phyloP scores from a whole-genome alignment of 2,113 vertebrate species.

The Numida meleagris region DNA sequence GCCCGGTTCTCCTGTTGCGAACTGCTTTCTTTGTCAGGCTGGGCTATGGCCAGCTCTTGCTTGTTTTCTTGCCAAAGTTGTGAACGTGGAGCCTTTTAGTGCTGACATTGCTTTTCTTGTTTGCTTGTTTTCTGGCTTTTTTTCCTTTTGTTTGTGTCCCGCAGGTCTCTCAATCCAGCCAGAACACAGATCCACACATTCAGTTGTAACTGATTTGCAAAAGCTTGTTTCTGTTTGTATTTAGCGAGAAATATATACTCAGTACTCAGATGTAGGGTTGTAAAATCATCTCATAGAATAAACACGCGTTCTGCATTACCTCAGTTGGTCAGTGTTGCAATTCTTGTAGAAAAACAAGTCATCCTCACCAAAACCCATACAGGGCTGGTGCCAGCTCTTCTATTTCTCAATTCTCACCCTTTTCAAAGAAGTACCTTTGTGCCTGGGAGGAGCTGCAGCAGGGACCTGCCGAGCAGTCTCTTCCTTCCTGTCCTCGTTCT shows the following conservation, averaged over 20 bases:
- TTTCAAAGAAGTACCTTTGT: constrained; percentile 37
- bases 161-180: background rate
- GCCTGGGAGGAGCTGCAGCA: background rate
- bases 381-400: background rate
- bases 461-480: background rate
- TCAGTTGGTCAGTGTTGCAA: background rate
- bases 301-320: background rate
- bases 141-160: background rate
- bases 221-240: background rate
- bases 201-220: background rate
- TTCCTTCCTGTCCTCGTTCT: background rate
- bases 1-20: background rate
- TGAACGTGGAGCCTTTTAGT: background rate
- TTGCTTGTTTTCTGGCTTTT: background rate
- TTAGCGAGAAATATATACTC: background rate
- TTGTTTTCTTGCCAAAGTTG: background rate
- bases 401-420: background rate
- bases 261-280: background rate
- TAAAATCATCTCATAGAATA: background rate
- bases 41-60: background rate
- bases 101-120: background rate
- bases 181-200: background rate
- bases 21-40: background rate
- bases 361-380: background rate
- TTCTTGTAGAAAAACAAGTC: constrained; percentile 14